Evolutionary conservation across 2,797 vertebrate species (phyloP), one percentile per base, ranked within the genome.

Genomic region (Alca torda): DNA sequence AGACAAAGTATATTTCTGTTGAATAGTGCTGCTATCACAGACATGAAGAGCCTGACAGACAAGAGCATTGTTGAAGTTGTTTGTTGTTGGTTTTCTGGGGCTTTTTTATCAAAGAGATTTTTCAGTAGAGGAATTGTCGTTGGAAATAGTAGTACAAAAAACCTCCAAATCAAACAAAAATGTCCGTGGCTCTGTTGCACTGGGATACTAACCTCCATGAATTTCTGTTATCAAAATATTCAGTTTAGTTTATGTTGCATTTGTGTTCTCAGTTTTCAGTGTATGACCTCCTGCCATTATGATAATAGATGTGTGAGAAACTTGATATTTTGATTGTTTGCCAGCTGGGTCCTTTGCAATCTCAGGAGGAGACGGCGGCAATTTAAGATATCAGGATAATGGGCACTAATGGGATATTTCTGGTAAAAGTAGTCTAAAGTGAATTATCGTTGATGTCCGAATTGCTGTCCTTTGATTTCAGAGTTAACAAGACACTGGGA

Each of bases 321-420:
- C 45, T 60, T 67, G 77, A 95, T 95, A 89, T 81, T 74, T 89
- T 91, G 87, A 16, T 84, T 56, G 37, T 70, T 90, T 84, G 78
- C 91, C 95, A 94, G 70, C 50, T 85, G 64, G 4, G 21, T 90
- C 51, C 81, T 95, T 93, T 92, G 86, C 24, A 61, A 24, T 68
- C 94, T 92, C 91, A 53, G 45, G 80, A 93, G 80, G n/a, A 86
- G 76, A 87, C 75, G 53, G 28, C 39, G 4, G 35, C 60, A 33
- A 41, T 80, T 87, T 80, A 93, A 92, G 81, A 95, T 87, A 92
- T 33, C 77, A 92, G 56, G 90, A 72, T 95, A 96, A 96, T 96
- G 93, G 56, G 83, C 81, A n/a, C 87, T 96, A 95, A 93, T 95
- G 72, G 67, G 31, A 26, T 92, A 79, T 95, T 95, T 93, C 94